These are phyloP conservation scores for Nasonia giraulti DNA, from an alignment of 1,140 invertebrate species.

Conservation along the genomic window DNA sequence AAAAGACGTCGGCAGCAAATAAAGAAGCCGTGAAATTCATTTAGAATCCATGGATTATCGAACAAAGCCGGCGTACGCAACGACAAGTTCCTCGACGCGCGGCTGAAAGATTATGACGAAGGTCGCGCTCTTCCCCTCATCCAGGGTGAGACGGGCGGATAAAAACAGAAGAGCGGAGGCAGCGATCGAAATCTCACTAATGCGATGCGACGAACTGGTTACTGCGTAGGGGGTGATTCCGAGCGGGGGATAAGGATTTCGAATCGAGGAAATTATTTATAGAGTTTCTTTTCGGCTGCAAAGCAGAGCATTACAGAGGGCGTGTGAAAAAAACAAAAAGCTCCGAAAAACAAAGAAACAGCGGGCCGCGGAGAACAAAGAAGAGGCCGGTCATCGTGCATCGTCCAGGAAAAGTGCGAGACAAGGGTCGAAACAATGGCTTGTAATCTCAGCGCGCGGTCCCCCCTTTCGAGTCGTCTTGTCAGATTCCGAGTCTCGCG, in stretches of 20 bases:
- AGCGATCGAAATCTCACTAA: slow-evolving; percentile 26
- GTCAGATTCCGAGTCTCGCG: slow-evolving; percentile 12
- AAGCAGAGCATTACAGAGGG: neutral
- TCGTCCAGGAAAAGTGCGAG: neutral
- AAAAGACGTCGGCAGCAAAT: neutral
- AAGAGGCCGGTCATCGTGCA: neutral
- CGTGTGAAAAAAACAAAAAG: slow-evolving; percentile 61
- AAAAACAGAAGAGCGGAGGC: slow-evolving; percentile 33
- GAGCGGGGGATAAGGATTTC: too few species aligned
- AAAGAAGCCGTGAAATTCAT: slow-evolving; percentile 45
- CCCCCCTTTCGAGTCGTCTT: slow-evolving; percentile 57
- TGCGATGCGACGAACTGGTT: slow-evolving; percentile 59
- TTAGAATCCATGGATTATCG: slow-evolving; percentile 41
- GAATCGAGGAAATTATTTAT: too few species aligned
- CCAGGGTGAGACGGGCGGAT: slow-evolving; percentile 21
- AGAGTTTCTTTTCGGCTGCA: slow-evolving; percentile 48
- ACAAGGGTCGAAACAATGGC: slow-evolving; percentile 67
- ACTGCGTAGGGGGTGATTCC: slow-evolving; percentile 26
- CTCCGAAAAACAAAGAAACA: slow-evolving; percentile 70
- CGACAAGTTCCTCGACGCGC: slow-evolving; percentile 39
- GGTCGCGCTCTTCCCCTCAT: slow-evolving; percentile 27
- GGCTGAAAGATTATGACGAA: slow-evolving; percentile 49
- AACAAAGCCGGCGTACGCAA: slow-evolving; percentile 25
- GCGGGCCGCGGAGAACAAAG: slow-evolving; percentile 39
- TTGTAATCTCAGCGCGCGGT: slow-evolving; percentile 72